phyloP scores from a whole-genome alignment of 2,888 invertebrate genomes.

The Drosophila nigritarsus region DNA sequence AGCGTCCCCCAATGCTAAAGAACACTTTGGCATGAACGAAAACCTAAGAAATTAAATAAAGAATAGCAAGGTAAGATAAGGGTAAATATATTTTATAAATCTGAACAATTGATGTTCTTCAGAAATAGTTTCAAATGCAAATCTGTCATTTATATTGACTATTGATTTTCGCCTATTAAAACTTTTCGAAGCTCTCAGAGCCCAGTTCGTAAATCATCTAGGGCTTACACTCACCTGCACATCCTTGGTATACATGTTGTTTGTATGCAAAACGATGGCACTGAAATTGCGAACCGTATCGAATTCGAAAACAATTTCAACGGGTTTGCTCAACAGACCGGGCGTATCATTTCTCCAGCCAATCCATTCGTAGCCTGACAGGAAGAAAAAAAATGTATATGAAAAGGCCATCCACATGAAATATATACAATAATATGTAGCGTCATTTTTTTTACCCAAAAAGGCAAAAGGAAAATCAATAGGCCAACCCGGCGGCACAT shows the following conservation, averaged over 20 bases:
- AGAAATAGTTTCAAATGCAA: not conserved
- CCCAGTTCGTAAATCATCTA: constrained; percentile 26
- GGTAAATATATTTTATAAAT: not conserved
- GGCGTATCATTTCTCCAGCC: constrained; percentile 91
- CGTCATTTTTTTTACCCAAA: constrained; percentile 25
- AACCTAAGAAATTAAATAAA: constrained; percentile 86
- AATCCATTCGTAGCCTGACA: constrained; percentile 92
- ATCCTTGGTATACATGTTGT: constrained; percentile 91
- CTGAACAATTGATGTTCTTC: not conserved
- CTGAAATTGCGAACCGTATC: constrained; percentile 91
- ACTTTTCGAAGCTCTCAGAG: not conserved
- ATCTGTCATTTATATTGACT: not conserved
- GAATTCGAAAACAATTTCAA: constrained; percentile 92
- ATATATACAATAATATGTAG: constrained; percentile 43
- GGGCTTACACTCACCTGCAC: constrained; percentile 87
- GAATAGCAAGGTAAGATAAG: not conserved
- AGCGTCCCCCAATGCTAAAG: constrained; percentile 90
- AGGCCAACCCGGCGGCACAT: constrained; percentile 46
- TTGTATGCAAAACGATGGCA: constrained; percentile 90
- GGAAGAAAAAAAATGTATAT: constrained; percentile 56
- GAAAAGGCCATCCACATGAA: constrained; percentile 35
- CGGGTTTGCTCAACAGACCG: constrained; percentile 87
- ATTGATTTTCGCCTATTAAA: not conserved
- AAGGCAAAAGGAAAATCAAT: constrained; percentile 40
- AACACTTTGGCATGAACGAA: constrained; percentile 91